phyloP scores from a whole-genome alignment of 2,797 vertebrate species.

The Setipinna tenuifilis region DNA sequence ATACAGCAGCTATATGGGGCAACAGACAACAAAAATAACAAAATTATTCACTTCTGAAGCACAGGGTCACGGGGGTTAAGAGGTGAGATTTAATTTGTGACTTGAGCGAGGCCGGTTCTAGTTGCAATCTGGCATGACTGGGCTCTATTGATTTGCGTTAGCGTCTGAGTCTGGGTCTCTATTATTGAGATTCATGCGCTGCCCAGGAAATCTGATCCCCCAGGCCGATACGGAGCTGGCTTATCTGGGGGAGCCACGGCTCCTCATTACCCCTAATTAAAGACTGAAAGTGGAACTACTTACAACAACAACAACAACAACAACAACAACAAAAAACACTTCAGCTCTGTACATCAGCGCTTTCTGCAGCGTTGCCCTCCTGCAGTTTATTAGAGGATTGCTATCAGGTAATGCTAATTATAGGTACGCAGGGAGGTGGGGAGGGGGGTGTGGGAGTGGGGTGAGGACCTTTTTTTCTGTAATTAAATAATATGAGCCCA shows the following conservation, averaged over 20 bases:
- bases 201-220: background rate
- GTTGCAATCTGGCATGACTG: background rate
- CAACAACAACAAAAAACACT: too few relatives aligned
- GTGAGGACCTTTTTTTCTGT: background rate
- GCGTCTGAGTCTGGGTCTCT: background rate
- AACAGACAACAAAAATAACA: background rate
- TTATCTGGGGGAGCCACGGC: background rate
- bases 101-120: background rate
- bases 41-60: background rate
- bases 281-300: background rate
- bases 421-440: background rate
- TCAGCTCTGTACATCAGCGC: background rate
- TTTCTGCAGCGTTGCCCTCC: background rate
- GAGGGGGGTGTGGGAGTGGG: too few relatives aligned
- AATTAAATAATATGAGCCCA: background rate
- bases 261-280: background rate
- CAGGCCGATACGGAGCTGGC: background rate
- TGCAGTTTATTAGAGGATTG: background rate
- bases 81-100: background rate
- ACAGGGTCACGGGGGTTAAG: background rate
- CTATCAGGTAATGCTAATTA: background rate
- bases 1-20: background rate
- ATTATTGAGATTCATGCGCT: background rate
- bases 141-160: background rate
- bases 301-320: background rate